Evolutionary conservation across 2,113 vertebrate genomes (phyloP).

Genomic region (Brachirus orientalis): DNA sequence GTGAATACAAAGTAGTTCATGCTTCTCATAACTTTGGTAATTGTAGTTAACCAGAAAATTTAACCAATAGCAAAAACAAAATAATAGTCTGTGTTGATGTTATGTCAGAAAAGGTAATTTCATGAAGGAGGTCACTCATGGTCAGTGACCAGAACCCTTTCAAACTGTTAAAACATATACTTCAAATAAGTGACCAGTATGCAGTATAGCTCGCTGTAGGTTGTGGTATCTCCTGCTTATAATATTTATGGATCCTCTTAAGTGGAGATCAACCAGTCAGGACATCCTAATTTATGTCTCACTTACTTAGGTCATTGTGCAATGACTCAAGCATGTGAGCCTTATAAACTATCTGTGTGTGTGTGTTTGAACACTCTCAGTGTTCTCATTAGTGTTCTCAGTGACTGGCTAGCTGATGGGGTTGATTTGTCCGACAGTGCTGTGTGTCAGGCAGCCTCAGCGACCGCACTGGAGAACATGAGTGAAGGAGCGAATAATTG

Average conservation of each 20-base stretch:
- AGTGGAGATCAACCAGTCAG: slow-evolving; percentile 14
- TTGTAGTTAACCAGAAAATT: too few species aligned
- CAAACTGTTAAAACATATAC: too few species aligned
- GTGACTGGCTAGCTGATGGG: slow-evolving; percentile 72
- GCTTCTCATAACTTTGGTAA: too few species aligned
- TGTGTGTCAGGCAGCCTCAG: slow-evolving; percentile 73
- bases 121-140: too few species aligned
- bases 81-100: too few species aligned
- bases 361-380: slow-evolving; percentile 48
- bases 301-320: slow-evolving; percentile 40
- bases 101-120: too few species aligned
- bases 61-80: too few species aligned
- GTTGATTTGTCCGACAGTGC: slow-evolving; percentile 76
- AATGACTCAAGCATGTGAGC: slow-evolving; percentile 23
- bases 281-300: slow-evolving; percentile 28
- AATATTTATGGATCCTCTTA: slow-evolving; percentile 9
- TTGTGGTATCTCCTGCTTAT: background rate
- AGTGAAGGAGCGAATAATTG: slow-evolving; percentile 82
- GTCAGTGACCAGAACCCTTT: too few species aligned
- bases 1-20: too few species aligned
- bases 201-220: background rate
- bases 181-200: background rate
- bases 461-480: slow-evolving; percentile 72
- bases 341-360: slow-evolving; percentile 23
- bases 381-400: slow-evolving; percentile 78